Percentiles rank a stretch among this genome's conserved stretches.
Conservation (phyloP, 2,113 vertebrate species). For the Motacilla tschutschensis region DNA sequence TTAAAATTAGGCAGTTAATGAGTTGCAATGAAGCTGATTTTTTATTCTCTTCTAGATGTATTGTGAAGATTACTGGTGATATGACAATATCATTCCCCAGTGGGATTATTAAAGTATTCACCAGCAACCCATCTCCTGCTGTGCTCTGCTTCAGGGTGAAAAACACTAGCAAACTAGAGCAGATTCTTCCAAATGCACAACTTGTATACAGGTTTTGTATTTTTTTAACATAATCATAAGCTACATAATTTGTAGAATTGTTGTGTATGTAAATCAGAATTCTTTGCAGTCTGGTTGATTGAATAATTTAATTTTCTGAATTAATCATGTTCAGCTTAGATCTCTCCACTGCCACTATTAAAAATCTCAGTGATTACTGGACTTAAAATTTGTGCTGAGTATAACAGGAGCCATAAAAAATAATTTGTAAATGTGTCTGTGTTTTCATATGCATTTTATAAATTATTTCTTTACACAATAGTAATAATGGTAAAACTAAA, state of each 20-base stretch:
- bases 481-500: background rate
- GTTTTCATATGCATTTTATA: background rate
- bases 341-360: background rate
- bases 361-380: background rate
- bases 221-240: background rate
- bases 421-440: background rate
- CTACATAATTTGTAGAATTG: background rate
- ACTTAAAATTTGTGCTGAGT: background rate
- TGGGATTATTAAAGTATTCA: constrained; percentile 96
- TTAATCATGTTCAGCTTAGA: background rate
- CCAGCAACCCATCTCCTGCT: constrained; percentile 88
- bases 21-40: background rate
- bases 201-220: constrained; percentile 88
- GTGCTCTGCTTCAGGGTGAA: constrained; percentile 91
- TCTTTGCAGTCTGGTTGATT: background rate
- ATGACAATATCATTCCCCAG: constrained; percentile 96
- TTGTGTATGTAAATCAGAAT: background rate
- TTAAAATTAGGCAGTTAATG: background rate
- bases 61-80: constrained; percentile 97
- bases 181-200: constrained; percentile 93
- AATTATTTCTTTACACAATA: background rate
- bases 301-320: background rate
- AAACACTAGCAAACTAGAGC: constrained; percentile 89
- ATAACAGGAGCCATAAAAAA: background rate
- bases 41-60: constrained; percentile 77